These are phyloP conservation scores for Apamea anceps DNA, from an alignment of 2,888 invertebrate genomes.

Conservation along the genomic window DNA sequence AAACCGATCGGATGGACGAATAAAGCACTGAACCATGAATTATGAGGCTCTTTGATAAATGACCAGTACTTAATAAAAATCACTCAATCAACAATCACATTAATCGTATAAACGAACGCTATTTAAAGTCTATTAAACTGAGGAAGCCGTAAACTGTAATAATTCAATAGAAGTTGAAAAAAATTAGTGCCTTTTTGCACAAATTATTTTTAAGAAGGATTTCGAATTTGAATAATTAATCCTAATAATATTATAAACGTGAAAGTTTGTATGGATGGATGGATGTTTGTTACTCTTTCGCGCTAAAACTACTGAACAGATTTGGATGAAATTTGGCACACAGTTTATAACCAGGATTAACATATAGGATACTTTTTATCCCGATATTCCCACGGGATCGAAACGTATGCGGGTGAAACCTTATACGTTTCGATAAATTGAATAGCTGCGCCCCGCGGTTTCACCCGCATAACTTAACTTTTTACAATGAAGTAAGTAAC, in stretches of 20 bases:
- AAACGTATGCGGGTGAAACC: too few relatives aligned
- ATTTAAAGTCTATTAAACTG: slow-evolving; percentile 12
- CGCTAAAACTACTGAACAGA: too few relatives aligned
- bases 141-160: slow-evolving; percentile 32
- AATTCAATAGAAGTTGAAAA: not conserved
- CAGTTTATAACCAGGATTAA: too few relatives aligned
- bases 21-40: slow-evolving; percentile 1
- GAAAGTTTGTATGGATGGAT: too few relatives aligned
- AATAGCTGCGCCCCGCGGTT: too few relatives aligned
- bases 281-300: too few relatives aligned
- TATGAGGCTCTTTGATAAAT: slow-evolving; percentile 9
- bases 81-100: slow-evolving; percentile 7
- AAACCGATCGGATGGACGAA: slow-evolving; percentile 1
- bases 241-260: too few relatives aligned
- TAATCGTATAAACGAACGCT: slow-evolving; percentile 18
- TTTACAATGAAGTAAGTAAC: not conserved
- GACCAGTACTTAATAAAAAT: not conserved
- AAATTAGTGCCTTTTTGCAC: not conserved
- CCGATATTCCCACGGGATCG: too few relatives aligned
- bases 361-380: too few relatives aligned
- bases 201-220: slow-evolving; percentile 16
- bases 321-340: too few relatives aligned
- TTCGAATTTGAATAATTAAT: slow-evolving; percentile 5
- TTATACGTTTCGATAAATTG: too few relatives aligned
- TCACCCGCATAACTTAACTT: too few relatives aligned